These are phyloP conservation scores for Sesia bembeciformis DNA, from an alignment of 2,888 invertebrate species.

Conservation along the genomic window DNA sequence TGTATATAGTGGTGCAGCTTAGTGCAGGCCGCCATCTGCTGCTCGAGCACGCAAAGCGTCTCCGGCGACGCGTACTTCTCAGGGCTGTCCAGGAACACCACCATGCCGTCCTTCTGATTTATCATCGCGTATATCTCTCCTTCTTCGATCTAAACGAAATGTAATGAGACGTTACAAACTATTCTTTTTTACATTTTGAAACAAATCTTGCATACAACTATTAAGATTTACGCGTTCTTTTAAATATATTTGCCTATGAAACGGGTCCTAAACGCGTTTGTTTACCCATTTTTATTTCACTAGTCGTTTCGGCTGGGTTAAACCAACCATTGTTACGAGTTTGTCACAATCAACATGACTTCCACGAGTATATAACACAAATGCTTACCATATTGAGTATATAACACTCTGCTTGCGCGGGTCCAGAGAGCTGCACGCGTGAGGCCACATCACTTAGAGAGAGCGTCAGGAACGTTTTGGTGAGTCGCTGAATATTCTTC, in stretches of 20 bases:
- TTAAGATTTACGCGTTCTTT: no score
- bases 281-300: no score
- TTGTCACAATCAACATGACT: no score
- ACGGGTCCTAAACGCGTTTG: no score
- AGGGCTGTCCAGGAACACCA: slow-evolving; percentile 95
- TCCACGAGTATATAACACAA: no score
- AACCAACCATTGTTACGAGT: no score
- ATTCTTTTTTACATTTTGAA: no score
- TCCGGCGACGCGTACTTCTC: slow-evolving; percentile 94
- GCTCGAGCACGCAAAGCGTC: slow-evolving; percentile 90
- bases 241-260: no score
- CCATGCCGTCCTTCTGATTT: slow-evolving; percentile 98
- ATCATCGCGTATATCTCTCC: slow-evolving; percentile 97
- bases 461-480: slow-evolving; percentile 93
- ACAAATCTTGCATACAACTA: no score
- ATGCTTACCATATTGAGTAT: slow-evolving; percentile 92
- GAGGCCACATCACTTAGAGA: slow-evolving; percentile 92
- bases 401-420: slow-evolving; percentile 92
- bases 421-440: slow-evolving; percentile 88
- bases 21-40: slow-evolving; percentile 89
- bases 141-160: slow-evolving; percentile 87
- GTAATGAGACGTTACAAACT: no score
- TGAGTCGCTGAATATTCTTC: slow-evolving; percentile 96
- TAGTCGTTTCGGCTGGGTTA: no score
- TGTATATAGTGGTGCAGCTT: slow-evolving; percentile 91